Evolutionary conservation across 2,797 vertebrate species (phyloP), one percentile per base, ranked within the genome.

Genomic region (Ctenopoma kingsleyae): DNA sequence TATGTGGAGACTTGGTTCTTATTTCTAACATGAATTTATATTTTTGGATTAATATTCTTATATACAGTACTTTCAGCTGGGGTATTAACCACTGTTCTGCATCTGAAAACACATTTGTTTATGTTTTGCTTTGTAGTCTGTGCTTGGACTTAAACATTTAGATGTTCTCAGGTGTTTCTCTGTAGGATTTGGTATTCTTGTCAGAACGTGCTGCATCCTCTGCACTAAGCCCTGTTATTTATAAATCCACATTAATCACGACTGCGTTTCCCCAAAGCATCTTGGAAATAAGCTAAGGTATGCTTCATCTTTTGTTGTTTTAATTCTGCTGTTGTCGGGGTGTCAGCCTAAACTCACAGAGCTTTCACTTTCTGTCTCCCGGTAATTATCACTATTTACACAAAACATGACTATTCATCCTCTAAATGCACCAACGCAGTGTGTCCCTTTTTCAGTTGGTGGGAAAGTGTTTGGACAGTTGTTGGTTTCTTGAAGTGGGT

Each of bases 341-440:
- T 74, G 50, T 72, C 61, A 47, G 2, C 30, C 13, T 38, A 51
- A 55, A 55, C 40, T 56, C 53, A 56, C 23, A 54, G 32, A 36
- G 58, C 25, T 11, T 27, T 49, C 62, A 43, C 15, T 56, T 47
- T 68, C 38, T 53, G 15, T 25, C 15, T 19, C 61, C 41, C 71
- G 41, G 59, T 82, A 71, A 81, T 85, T 74, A 80, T 76, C 43
- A 30, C 11, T 40, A 56, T 72, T 85, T 70, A 83, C 77, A 78
- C 67, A 61, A 74, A 82, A 74, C 65, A 71, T 15, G 22, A 11
- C 56, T 62, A 55, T 64, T 51, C 8, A 61, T 22, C 15, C 48
- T 58, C 25, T 22, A 1, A 63, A 40, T 22, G 36, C 73, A 44
- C 41, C 22, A 65, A 43, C 48, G 72, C 0, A 3, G 51, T 11